Evolutionary conservation across 2,888 invertebrate genomes (phyloP).

Genomic region (Caenorhabditis sp.): DNA sequence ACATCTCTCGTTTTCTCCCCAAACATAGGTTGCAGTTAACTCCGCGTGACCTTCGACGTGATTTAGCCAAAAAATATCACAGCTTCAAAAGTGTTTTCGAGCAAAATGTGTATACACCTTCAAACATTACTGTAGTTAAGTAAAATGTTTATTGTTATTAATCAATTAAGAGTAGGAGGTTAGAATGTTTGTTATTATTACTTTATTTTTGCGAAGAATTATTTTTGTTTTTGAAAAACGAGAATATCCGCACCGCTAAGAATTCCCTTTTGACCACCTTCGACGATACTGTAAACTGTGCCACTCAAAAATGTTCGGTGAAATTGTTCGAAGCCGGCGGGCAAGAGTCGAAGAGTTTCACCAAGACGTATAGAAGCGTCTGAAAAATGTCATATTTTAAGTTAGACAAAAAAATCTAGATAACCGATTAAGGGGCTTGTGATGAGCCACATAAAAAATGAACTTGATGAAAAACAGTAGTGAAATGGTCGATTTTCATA

Average conservation of each 20-base stretch:
- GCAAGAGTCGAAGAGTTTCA: conserved; percentile 61
- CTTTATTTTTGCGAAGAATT: neutral
- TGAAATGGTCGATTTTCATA: conserved; percentile 57
- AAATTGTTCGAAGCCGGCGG: conserved; percentile 66
- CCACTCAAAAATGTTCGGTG: conserved; percentile 65
- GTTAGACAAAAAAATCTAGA: neutral
- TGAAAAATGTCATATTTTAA: conserved; percentile 12
- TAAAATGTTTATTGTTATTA: conserved; percentile 16
- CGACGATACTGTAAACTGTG: conserved; percentile 66
- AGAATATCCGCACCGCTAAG: conserved; percentile 66
- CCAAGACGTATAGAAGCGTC: conserved; percentile 36
- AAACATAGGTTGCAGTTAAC: too few relatives aligned
- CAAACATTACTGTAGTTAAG: conserved; percentile 60
- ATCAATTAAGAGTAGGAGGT: neutral
- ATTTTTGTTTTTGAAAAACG: conserved; percentile 54
- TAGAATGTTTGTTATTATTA: conserved; percentile 1
- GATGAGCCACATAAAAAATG: conserved; percentile 69
- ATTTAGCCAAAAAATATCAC: conserved; percentile 49
- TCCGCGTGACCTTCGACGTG: conserved; percentile 28
- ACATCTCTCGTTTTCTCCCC: too few relatives aligned
- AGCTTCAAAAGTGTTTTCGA: conserved; percentile 64
- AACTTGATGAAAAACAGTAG: conserved; percentile 64
- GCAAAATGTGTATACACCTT: conserved; percentile 65
- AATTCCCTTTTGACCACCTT: conserved; percentile 64
- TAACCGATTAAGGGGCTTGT: conserved; percentile 48